phyloP scores from a whole-genome alignment of 2,888 invertebrate species.

The Clusia tigrina region DNA sequence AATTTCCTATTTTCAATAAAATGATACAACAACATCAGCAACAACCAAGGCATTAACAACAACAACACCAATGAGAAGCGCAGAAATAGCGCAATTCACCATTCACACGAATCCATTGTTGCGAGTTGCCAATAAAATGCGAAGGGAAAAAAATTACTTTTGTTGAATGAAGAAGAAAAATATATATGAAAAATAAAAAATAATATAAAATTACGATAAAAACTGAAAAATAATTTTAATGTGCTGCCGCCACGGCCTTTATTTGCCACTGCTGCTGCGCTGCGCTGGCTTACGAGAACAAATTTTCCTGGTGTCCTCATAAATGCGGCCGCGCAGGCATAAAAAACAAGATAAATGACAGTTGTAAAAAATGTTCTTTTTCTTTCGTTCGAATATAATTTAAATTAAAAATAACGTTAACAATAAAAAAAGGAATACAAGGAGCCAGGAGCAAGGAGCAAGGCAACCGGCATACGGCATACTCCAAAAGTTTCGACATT shows the following conservation, averaged over 20 bases:
- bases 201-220: slow-evolving; percentile 17
- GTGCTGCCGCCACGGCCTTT: slow-evolving; percentile 50
- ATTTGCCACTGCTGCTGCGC: slow-evolving; percentile 37
- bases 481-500: not conserved
- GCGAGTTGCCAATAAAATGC: slow-evolving; percentile 40
- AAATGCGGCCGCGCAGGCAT: slow-evolving; percentile 11
- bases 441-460: slow-evolving; percentile 33
- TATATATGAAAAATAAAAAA: slow-evolving; percentile 17
- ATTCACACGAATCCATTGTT: too few species aligned
- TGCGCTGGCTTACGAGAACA: not conserved
- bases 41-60: not conserved
- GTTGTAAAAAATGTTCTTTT: slow-evolving; percentile 34
- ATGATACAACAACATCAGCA: not conserved
- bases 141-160: slow-evolving; percentile 38
- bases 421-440: slow-evolving; percentile 50
- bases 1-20: slow-evolving; percentile 13
- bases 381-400: slow-evolving; percentile 42
- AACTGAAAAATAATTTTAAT: slow-evolving; percentile 31
- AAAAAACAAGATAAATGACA: slow-evolving; percentile 36
- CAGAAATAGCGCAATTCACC: too few species aligned
- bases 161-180: too few species aligned
- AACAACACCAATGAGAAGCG: too few species aligned
- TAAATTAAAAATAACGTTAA: slow-evolving; percentile 55
- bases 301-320: slow-evolving; percentile 1
- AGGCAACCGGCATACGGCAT: too few species aligned